Evolutionary conservation across 2,113 vertebrate genomes (phyloP).

Genomic region (Pollimyrus isidori): DNA sequence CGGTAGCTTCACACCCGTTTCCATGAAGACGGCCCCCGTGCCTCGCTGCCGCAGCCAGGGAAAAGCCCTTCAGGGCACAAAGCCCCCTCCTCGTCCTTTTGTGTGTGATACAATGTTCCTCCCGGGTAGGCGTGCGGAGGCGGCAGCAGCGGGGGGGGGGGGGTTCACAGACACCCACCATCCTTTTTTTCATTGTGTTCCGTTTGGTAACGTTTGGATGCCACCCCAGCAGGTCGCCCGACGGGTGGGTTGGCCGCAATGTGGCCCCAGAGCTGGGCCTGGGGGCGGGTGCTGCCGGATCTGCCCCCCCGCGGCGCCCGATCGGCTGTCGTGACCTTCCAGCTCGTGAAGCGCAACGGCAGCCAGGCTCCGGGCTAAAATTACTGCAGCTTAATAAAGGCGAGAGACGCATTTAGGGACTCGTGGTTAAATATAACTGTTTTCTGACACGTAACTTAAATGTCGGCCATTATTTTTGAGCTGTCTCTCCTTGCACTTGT

Average conservation of each 20-base stretch:
- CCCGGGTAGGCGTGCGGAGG: not conserved
- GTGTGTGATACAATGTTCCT: constrained; percentile 13
- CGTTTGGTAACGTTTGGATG: not conserved
- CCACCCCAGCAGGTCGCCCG: not conserved
- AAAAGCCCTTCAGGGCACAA: constrained; percentile 2
- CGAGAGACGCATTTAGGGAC: not conserved
- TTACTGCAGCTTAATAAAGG: not conserved
- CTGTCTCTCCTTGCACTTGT: not conserved
- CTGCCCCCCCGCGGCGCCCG: not conserved
- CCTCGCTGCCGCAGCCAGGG: not conserved
- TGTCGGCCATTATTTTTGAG: not conserved
- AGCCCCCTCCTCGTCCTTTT: not conserved
- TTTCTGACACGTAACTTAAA: not conserved
- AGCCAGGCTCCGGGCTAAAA: not conserved
- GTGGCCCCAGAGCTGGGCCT: too few species aligned
- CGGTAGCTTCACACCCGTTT: not conserved
- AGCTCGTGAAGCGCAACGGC: not conserved
- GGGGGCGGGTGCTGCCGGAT: not conserved
- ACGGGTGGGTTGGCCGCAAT: not conserved
- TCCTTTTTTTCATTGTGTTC: not conserved
- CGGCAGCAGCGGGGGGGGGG: not conserved
- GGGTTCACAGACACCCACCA: not conserved
- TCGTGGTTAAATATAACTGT: not conserved
- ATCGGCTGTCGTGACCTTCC: not conserved
- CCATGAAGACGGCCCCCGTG: not conserved